phyloP scores from a whole-genome alignment of 2,797 vertebrate species.

The Pantherophis vulpinus region DNA sequence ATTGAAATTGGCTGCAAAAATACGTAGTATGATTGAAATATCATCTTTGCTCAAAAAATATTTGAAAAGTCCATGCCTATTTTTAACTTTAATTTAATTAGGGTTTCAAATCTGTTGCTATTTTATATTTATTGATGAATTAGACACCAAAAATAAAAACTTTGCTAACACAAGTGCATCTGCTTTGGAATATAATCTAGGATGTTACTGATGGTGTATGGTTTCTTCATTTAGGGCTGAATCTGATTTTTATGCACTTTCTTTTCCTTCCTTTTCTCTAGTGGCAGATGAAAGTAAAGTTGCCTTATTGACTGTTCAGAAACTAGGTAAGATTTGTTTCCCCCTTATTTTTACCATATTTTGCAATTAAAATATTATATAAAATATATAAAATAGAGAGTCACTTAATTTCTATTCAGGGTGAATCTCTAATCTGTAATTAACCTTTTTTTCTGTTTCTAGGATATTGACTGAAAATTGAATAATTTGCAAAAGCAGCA shows the following conservation, averaged over 20 bases:
- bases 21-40: not conserved
- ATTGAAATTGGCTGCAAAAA: not conserved
- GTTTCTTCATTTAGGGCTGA: conserved; percentile 50
- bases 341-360: conserved; percentile 27
- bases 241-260: conserved; percentile 60
- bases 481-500: conserved; percentile 53
- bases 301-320: conserved; percentile 74
- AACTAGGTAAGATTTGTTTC: conserved; percentile 79
- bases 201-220: conserved; percentile 36
- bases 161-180: not conserved
- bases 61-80: not conserved
- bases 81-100: not conserved
- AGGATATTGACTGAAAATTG: conserved; percentile 48
- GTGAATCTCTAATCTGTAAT: conserved; percentile 49
- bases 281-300: conserved; percentile 92
- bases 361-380: conserved; percentile 50
- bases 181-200: conserved; percentile 51
- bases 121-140: not conserved
- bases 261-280: conserved; percentile 67
- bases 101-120: not conserved
- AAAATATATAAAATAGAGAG: conserved; percentile 59
- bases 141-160: not conserved
- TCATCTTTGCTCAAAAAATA: not conserved
- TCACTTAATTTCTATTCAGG: conserved; percentile 49
- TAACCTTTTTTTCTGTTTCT: conserved; percentile 42